Evolutionary conservation across 2,113 vertebrate species (phyloP).

Genomic region (Cynoglossus semilaevis): DNA sequence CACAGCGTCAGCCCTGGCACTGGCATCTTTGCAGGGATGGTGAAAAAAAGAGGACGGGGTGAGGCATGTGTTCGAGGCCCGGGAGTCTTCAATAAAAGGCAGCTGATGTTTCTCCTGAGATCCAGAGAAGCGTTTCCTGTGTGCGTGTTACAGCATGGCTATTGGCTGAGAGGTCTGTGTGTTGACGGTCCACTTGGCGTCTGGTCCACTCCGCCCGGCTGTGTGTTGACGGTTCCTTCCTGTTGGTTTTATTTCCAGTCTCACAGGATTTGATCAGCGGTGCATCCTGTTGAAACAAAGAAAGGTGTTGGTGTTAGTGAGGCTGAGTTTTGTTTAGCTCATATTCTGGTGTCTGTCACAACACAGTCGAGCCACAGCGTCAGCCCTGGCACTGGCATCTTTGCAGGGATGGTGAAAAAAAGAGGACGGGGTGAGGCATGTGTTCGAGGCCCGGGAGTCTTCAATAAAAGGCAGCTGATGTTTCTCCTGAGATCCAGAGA

Average conservation of each 20-base stretch:
- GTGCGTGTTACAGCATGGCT: constrained; percentile 60
- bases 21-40: constrained; percentile 48
- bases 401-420: constrained; percentile 22
- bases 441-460: constrained; percentile 5
- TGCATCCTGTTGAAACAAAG: constrained; percentile 50
- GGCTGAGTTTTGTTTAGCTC: constrained; percentile 16
- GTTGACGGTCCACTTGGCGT: background rate
- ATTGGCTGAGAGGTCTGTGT: constrained; percentile 8
- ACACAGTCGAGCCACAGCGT: constrained; percentile 47
- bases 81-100: constrained; percentile 12
- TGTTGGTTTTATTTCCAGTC: constrained; percentile 24
- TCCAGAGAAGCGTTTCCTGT: constrained; percentile 26
- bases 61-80: background rate
- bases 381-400: constrained; percentile 56
- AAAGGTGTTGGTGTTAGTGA: constrained; percentile 18
- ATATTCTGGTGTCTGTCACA: constrained; percentile 64
- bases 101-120: constrained; percentile 18
- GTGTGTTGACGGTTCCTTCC: constrained; percentile 21
- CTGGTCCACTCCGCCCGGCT: constrained; percentile 34
- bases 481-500: constrained; percentile 27
- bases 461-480: constrained; percentile 6
- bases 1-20: constrained; percentile 49
- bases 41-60: constrained; percentile 11
- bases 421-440: constrained; percentile 5
- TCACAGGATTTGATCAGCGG: constrained; percentile 19